Evolutionary conservation across 2,113 vertebrate species (phyloP).

Genomic region (Rattus rattus): DNA sequence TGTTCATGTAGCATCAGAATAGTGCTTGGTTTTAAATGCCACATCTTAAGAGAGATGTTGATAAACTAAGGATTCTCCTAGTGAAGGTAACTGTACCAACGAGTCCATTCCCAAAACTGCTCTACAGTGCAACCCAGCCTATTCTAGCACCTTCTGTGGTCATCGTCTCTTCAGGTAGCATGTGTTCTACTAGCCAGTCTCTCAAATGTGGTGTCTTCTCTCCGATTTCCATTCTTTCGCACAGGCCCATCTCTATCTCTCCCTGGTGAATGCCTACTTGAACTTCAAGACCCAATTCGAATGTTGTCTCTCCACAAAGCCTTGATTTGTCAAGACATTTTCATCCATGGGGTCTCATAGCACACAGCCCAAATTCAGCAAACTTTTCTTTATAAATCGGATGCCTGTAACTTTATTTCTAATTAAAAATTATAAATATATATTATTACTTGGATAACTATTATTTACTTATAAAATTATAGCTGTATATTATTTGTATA

Average conservation of each 20-base stretch:
- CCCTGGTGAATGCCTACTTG: background rate
- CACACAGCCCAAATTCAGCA: background rate
- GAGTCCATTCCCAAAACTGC: background rate
- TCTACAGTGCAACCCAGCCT: background rate
- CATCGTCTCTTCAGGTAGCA: background rate
- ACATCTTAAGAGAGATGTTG: background rate
- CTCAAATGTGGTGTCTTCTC: background rate
- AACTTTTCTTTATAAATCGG: background rate
- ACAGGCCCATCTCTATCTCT: background rate
- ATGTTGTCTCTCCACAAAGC: background rate
- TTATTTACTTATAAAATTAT: background rate
- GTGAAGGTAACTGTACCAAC: background rate
- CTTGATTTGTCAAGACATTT: constrained; percentile 14
- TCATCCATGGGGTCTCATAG: background rate
- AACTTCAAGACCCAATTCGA: background rate
- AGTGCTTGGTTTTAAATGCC: background rate
- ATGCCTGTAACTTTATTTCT: background rate
- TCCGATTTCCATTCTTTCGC: background rate
- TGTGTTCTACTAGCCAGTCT: background rate
- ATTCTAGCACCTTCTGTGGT: background rate
- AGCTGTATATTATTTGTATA: background rate
- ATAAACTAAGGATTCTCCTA: background rate
- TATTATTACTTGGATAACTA: background rate
- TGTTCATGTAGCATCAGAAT: background rate
- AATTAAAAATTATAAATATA: background rate